Evolutionary conservation across 2,113 vertebrate genomes (phyloP).

Genomic region (Seriola dumerili): DNA sequence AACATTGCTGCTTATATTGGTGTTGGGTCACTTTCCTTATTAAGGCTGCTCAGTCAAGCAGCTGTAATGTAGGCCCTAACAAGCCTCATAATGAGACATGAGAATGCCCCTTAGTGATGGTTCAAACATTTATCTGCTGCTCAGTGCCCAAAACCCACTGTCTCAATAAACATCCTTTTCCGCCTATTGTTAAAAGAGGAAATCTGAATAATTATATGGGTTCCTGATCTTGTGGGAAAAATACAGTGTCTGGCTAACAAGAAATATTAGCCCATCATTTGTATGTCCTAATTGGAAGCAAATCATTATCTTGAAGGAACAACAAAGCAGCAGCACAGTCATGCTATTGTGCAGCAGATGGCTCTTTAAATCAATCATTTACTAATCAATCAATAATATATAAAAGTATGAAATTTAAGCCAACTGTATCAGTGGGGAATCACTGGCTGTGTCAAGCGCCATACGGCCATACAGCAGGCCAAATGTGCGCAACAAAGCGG

Average conservation of each 20-base stretch:
- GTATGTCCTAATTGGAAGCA: slow-evolving; percentile 62
- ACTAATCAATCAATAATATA: slow-evolving; percentile 75
- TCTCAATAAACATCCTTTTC: slow-evolving; percentile 44
- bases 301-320: slow-evolving; percentile 54
- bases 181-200: slow-evolving; percentile 21
- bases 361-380: slow-evolving; percentile 79
- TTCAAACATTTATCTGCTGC: slow-evolving; percentile 69
- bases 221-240: slow-evolving; percentile 36
- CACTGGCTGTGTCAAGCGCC: slow-evolving; percentile 56
- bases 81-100: slow-evolving; percentile 77
- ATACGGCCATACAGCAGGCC: slow-evolving; percentile 50
- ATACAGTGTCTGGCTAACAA: slow-evolving; percentile 28
- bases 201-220: slow-evolving; percentile 49
- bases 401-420: slow-evolving; percentile 40
- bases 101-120: slow-evolving; percentile 70
- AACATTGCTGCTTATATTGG: slow-evolving; percentile 63
- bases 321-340: slow-evolving; percentile 29
- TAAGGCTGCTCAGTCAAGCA: slow-evolving; percentile 75
- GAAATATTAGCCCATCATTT: slow-evolving; percentile 48
- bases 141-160: slow-evolving; percentile 47
- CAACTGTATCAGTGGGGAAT: slow-evolving; percentile 51
- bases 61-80: slow-evolving; percentile 67
- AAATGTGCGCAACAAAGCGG: slow-evolving; percentile 49
- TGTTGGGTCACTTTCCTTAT: slow-evolving; percentile 80
- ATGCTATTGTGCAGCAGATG: slow-evolving; percentile 71